Evolutionary conservation across 1,140 invertebrate genomes (phyloP).

Genomic region (Chlorops oryzae): DNA sequence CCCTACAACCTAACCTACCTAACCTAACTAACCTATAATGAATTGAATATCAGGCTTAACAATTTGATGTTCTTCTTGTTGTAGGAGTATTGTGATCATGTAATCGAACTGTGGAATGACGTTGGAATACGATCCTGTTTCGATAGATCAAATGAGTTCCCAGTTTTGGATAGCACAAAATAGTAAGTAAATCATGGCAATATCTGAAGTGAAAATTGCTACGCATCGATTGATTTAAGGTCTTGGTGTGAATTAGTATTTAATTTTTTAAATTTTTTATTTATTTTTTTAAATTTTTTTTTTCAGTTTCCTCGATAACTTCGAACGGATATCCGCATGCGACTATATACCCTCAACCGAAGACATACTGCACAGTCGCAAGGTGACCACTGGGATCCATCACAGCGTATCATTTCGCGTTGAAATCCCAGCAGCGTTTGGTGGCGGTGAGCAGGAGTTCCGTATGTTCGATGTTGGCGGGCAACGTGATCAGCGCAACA

Average conservation of each 20-base stretch:
- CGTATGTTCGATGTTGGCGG: slow-evolving; percentile 78
- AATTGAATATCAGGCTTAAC: too few species aligned
- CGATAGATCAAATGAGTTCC: slow-evolving; percentile 68
- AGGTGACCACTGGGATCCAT: slow-evolving; percentile 64
- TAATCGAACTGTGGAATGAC: slow-evolving; percentile 58
- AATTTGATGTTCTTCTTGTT: slow-evolving; percentile 15
- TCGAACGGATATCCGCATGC: slow-evolving; percentile 54
- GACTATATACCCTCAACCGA: slow-evolving; percentile 62
- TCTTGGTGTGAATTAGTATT: too few species aligned
- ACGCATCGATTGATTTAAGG: too few species aligned
- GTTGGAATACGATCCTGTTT: slow-evolving; percentile 65
- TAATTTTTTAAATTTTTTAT: neutral
- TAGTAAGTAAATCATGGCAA: too few species aligned
- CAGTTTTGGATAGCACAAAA: slow-evolving; percentile 74
- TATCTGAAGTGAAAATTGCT: too few species aligned
- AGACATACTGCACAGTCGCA: slow-evolving; percentile 65
- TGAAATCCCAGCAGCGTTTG: slow-evolving; percentile 60
- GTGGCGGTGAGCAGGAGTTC: slow-evolving; percentile 61
- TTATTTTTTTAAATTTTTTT: slow-evolving; percentile 3
- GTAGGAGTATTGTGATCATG: slow-evolving; percentile 65
- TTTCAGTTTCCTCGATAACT: slow-evolving; percentile 61
- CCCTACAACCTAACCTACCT: too few species aligned
- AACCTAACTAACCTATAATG: too few species aligned
- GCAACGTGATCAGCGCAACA: slow-evolving; percentile 73
- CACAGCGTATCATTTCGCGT: slow-evolving; percentile 69